A percentile compares a stretch with the other conserved stretches of the same genome.
Evolutionary conservation across 2,113 vertebrate species (phyloP).

Genomic region (Chaenogobius annularis): DNA sequence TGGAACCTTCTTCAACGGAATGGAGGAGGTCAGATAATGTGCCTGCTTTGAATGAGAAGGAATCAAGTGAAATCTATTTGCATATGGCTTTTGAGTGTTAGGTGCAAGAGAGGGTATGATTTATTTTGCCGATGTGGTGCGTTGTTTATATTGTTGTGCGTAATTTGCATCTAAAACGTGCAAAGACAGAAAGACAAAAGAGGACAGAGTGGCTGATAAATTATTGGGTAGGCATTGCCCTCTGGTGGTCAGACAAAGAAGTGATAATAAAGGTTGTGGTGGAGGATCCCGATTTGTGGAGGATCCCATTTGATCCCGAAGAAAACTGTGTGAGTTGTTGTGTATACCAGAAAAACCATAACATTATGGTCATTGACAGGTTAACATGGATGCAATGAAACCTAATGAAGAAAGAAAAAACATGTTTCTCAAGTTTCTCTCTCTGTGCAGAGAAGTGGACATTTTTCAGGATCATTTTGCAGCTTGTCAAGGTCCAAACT

Average conservation of each 20-base stretch:
- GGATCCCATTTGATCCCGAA: slow-evolving; percentile 24
- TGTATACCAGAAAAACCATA: not conserved
- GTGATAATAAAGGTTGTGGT: accelerated
- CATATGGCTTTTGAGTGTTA: slow-evolving; percentile 31
- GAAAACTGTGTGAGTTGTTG: not conserved
- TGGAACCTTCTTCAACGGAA: slow-evolving; percentile 6
- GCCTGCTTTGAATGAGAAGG: slow-evolving; percentile 16
- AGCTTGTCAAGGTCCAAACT: too few relatives aligned
- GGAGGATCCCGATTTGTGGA: slow-evolving; percentile 1
- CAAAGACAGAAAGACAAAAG: slow-evolving; percentile 12
- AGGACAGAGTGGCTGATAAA: not conserved
- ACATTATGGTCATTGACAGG: too few relatives aligned
- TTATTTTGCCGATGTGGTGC: slow-evolving; percentile 43
- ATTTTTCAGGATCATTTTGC: too few relatives aligned
- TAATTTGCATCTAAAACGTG: slow-evolving; percentile 52
- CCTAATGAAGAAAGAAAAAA: too few relatives aligned
- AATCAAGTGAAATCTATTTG: slow-evolving; percentile 35
- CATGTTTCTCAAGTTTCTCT: too few relatives aligned
- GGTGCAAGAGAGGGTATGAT: slow-evolving; percentile 36
- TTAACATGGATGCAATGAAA: too few relatives aligned
- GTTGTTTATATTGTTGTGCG: slow-evolving; percentile 46
- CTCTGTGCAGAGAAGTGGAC: too few relatives aligned
- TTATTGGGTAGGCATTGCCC: slow-evolving; percentile 66
- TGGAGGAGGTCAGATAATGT: slow-evolving; percentile 38
- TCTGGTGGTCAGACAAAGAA: slow-evolving; percentile 60